phyloP scores from a whole-genome alignment of 2,113 vertebrate species.

The Tricholaema leucomelas region DNA sequence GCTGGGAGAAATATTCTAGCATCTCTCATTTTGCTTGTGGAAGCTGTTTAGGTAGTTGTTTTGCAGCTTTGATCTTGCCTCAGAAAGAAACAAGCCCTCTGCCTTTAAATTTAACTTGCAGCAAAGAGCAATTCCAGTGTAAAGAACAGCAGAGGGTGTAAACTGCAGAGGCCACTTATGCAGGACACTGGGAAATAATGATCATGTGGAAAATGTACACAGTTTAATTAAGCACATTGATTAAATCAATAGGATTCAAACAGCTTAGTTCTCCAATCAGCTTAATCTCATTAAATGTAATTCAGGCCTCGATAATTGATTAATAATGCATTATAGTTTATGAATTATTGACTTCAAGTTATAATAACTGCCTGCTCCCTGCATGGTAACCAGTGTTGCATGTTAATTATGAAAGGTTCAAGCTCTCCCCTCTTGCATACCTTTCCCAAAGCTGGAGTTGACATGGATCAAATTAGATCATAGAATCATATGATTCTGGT shows the following conservation, averaged over 20 bases:
- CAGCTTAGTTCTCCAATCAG: conserved; percentile 78
- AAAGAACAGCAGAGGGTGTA: conserved; percentile 32
- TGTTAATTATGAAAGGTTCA: conserved; percentile 72
- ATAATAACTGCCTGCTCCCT: conserved; percentile 71
- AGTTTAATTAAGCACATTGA: conserved; percentile 83
- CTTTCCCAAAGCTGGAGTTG: conserved; percentile 63
- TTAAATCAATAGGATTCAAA: conserved; percentile 81
- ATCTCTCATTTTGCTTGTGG: not conserved
- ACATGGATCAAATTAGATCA: conserved; percentile 63
- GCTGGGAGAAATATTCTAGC: not conserved
- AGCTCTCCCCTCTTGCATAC: conserved; percentile 47
- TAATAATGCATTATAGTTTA: conserved; percentile 84
- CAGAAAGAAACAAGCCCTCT: conserved; percentile 26
- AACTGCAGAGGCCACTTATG: conserved; percentile 57
- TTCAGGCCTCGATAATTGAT: conserved; percentile 81
- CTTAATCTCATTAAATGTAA: conserved; percentile 82
- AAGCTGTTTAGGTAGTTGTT: not conserved
- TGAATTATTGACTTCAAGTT: conserved; percentile 82
- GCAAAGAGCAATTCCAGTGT: conserved; percentile 33
- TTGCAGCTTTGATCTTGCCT: not conserved
- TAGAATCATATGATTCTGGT: too few relatives aligned
- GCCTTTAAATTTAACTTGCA: conserved; percentile 54
- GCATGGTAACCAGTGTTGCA: conserved; percentile 58
- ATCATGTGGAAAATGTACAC: conserved; percentile 74
- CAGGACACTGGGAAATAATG: conserved; percentile 70